These are phyloP conservation scores for Opisthograptis luteolata DNA, from an alignment of 2,888 invertebrate genomes.

Conservation along the genomic window DNA sequence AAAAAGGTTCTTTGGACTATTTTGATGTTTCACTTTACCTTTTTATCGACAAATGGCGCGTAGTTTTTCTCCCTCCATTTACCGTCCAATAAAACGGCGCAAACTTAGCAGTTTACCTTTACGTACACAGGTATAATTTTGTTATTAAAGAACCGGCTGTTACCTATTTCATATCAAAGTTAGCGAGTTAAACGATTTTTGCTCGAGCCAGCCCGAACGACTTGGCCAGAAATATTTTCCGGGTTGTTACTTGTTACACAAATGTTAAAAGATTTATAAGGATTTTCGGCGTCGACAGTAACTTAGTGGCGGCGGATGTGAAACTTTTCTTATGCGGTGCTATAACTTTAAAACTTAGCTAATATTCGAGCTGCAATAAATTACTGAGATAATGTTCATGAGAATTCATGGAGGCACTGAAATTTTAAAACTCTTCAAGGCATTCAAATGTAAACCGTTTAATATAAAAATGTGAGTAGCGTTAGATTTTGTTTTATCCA, in stretches of 20 bases:
- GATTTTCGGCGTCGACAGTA: constrained; percentile 59
- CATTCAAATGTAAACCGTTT: constrained; percentile 28
- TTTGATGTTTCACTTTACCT: constrained; percentile 34
- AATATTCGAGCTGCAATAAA: constrained; percentile 66
- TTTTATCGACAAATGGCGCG: constrained; percentile 29
- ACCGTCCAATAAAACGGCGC: constrained; percentile 35
- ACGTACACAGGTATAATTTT: constrained; percentile 36
- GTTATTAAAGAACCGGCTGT: constrained; percentile 40
- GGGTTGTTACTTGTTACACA: constrained; percentile 49
- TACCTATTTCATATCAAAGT: constrained; percentile 47
- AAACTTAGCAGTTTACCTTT: constrained; percentile 40
- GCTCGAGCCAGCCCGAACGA: constrained; percentile 37
- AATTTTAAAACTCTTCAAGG: constrained; percentile 9
- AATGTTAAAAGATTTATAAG: constrained; percentile 65
- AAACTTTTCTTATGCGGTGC: constrained; percentile 46
- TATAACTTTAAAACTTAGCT: constrained; percentile 65
- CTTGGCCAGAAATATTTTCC: constrained; percentile 52
- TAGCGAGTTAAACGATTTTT: constrained; percentile 51
- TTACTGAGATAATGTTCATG: constrained; percentile 57
- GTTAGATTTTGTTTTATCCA: too few species aligned
- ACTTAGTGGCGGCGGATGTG: constrained; percentile 52
- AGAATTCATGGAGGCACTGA: constrained; percentile 14
- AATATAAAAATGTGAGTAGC: too few species aligned
- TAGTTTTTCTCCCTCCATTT: constrained; percentile 35
- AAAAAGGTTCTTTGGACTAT: constrained; percentile 11